phyloP scores from a whole-genome alignment of 2,797 vertebrate species.

The Pogoniulus pusillus region DNA sequence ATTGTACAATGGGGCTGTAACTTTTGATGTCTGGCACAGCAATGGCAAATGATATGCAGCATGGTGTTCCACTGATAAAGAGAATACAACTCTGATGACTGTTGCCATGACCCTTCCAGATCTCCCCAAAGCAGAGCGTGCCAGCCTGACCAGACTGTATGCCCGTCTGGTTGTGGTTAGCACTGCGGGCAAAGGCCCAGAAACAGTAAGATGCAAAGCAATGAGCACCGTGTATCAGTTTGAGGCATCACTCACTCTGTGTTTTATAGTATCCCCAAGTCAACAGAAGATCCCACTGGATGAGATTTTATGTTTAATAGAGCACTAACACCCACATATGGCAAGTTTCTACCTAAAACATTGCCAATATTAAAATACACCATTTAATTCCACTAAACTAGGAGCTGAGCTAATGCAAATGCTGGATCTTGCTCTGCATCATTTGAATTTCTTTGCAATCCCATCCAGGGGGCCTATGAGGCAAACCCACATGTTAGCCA shows the following conservation, averaged over 20 bases:
- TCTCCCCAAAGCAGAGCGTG: not conserved
- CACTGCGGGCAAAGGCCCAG: not conserved
- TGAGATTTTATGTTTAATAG: not conserved
- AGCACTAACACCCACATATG: not conserved
- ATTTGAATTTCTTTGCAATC: slow-evolving; percentile 43
- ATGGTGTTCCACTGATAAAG: not conserved
- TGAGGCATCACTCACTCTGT: not conserved
- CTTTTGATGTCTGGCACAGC: not conserved
- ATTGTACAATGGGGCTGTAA: not conserved
- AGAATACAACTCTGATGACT: not conserved
- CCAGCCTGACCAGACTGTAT: not conserved
- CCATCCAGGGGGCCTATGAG: slow-evolving; percentile 46
- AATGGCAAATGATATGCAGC: not conserved
- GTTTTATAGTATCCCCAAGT: not conserved
- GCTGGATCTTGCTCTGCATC: slow-evolving; percentile 39
- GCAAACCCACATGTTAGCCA: slow-evolving; percentile 82
- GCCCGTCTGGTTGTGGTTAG: not conserved
- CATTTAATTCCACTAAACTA: not conserved
- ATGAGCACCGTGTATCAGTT: not conserved
- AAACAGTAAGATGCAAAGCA: not conserved
- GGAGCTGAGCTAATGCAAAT: slow-evolving; percentile 16
- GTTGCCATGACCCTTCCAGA: not conserved
- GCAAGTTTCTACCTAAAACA: not conserved
- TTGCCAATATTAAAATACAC: not conserved
- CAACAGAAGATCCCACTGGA: not conserved